Evolutionary conservation across 2,113 vertebrate species (phyloP), one percentile per base, ranked within the genome.

Genomic region (Apodemus sylvaticus): DNA sequence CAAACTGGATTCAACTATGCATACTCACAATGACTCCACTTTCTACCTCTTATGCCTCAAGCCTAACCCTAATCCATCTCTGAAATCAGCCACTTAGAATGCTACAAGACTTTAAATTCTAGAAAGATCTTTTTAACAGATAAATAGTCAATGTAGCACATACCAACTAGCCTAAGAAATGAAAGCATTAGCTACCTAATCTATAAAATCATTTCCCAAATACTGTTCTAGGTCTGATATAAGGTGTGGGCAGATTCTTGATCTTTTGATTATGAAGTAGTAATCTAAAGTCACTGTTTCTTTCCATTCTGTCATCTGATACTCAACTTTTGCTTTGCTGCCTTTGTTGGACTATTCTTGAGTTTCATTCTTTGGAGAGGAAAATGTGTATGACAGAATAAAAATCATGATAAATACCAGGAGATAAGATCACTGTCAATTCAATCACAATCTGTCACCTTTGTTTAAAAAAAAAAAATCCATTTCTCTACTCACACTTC

Each of bases 351-450:
- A 86, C 51, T 53, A 78, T 78, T 45, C 60, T 13, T 53, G 20
- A 79, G 29, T 51, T 96, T 88, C 62, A 51, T 92, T 93, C 71
- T 93, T 36, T 81, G 91, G 26, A 93, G 45, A 58, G 11, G 24
- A 79, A 76, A 76, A 74, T 12, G 31, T 78, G 4, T 20, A 68
- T 2, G n/a, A 17, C 31, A 58, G 60, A 60, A 76, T 74, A 36
- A 36, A 96, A 90, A 19, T 45, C 90, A 85, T 19, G 51, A 82
- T 51, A 64, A 7, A 60, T 70, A 92, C 58, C 55, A 90, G 39
- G 53, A 91, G 36, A 58, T 11, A 74, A 73, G 17, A 66, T 2
- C 31, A 60, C 36, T 48, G 36, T 78, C 55, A 45, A 42, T 19
- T 85, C 12, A 70, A 11, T 93, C 58, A 81, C 36, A 66, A 45